Evolutionary conservation across 1,140 invertebrate genomes (phyloP).

Genomic region (Microvelia longipes): DNA sequence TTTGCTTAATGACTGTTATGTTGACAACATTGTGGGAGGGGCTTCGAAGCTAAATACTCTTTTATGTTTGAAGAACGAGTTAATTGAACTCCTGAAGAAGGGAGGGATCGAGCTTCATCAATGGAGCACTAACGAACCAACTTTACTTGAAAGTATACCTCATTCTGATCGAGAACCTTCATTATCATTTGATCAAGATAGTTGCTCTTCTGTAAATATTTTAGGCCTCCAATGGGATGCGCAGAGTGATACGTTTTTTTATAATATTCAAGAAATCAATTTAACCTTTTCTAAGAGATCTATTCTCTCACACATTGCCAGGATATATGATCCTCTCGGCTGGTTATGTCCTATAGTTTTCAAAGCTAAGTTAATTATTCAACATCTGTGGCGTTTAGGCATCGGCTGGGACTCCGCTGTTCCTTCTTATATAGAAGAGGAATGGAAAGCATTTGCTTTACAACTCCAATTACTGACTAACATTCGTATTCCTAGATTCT

Average conservation of each 20-base stretch:
- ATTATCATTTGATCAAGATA: not conserved
- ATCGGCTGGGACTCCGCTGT: constrained; percentile 21
- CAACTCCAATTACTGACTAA: not conserved
- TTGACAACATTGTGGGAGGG: constrained; percentile 32
- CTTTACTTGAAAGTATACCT: not conserved
- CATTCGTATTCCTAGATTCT: constrained; percentile 4
- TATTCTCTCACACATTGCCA: constrained; percentile 24
- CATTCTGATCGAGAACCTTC: too few relatives aligned
- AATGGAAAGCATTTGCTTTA: constrained; percentile 15
- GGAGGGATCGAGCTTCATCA: constrained; percentile 18
- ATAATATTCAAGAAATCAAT: not conserved
- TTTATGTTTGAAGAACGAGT: constrained; percentile 11
- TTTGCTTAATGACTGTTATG: constrained; percentile 29
- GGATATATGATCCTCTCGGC: constrained; percentile 19
- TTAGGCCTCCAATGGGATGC: constrained; percentile 18
- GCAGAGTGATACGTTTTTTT: constrained; percentile 9
- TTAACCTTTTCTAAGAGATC: constrained; percentile 22
- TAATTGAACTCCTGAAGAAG: constrained; percentile 11
- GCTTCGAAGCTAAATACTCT: constrained; percentile 15
- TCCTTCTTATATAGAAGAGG: constrained; percentile 14
- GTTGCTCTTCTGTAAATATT: constrained; percentile 2
- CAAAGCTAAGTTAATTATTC: constrained; percentile 9
- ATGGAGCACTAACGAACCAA: constrained; percentile 5
- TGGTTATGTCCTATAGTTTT: constrained; percentile 26
- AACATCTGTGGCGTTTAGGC: constrained; percentile 23